phyloP scores from a whole-genome alignment of 2,113 vertebrate species.

The Perca fluviatilis region DNA sequence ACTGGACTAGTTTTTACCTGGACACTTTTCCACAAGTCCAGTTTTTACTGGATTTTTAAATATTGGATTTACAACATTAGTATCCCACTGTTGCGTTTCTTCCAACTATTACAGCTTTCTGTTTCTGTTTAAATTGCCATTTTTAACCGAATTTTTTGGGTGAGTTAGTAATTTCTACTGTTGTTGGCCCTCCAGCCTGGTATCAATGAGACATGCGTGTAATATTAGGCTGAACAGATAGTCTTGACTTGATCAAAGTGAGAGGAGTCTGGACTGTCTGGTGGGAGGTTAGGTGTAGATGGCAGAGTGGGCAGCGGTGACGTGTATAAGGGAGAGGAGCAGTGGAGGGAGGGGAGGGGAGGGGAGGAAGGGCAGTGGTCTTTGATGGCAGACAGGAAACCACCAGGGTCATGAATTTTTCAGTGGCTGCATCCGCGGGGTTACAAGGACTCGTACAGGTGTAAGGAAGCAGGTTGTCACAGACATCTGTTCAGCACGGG shows the following conservation, averaged over 20 bases:
- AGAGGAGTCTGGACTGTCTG: conserved; percentile 22
- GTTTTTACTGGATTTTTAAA: neutral
- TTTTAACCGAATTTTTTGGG: no score
- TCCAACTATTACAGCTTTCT: neutral
- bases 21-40: neutral
- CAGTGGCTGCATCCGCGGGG: conserved; percentile 77
- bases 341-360: neutral
- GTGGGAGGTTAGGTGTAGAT: conserved; percentile 38
- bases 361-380: conserved; percentile 33
- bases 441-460: conserved; percentile 88
- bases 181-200: neutral
- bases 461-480: conserved; percentile 90
- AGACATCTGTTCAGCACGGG: conserved; percentile 89
- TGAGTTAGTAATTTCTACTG: neutral
- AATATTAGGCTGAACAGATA: neutral
- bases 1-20: neutral
- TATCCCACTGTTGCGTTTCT: neutral
- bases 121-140: neutral
- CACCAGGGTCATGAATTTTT: conserved; percentile 90
- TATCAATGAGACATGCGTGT: neutral
- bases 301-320: conserved; percentile 22
- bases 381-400: conserved; percentile 86
- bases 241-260: conserved; percentile 5
- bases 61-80: neutral
- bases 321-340: conserved; percentile 9